Evolutionary conservation across 2,888 invertebrate species (phyloP).

Genomic region (Hemithea aestivaria): DNA sequence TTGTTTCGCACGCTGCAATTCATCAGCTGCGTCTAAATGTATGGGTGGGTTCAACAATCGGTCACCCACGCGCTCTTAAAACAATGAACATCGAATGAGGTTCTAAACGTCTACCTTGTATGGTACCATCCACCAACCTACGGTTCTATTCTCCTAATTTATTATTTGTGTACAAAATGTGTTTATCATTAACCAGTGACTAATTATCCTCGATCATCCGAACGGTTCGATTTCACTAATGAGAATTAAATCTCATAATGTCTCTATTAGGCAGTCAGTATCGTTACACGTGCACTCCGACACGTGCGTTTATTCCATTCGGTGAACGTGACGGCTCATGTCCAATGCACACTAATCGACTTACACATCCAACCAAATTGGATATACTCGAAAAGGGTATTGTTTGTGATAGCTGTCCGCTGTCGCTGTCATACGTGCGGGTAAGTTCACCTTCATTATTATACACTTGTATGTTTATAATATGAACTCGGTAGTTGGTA

Average conservation of each 20-base stretch:
- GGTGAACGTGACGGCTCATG: constrained; percentile 41
- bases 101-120: constrained; percentile 48
- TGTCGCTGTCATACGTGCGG: too few relatives aligned
- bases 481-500: background rate
- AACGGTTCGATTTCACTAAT: background rate
- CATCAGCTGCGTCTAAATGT: constrained; percentile 46
- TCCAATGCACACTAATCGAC: constrained; percentile 34
- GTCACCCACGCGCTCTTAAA: constrained; percentile 55
- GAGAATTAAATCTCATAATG: constrained; percentile 26
- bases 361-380: constrained; percentile 21
- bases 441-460: background rate
- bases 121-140: constrained; percentile 45
- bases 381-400: constrained; percentile 16
- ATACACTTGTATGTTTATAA: background rate
- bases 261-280: constrained; percentile 31
- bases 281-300: constrained; percentile 39
- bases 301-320: constrained; percentile 27
- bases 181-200: background rate
- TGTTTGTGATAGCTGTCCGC: constrained; percentile 13
- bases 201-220: too few relatives aligned
- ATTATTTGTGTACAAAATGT: constrained; percentile 29
- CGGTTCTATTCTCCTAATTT: constrained; percentile 45
- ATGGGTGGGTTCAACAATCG: constrained; percentile 65
- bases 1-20: constrained; percentile 57
- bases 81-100: constrained; percentile 56